Conservation (phyloP, 2,113 vertebrate species). For the Boulengeromyrus knoepffleri region DNA sequence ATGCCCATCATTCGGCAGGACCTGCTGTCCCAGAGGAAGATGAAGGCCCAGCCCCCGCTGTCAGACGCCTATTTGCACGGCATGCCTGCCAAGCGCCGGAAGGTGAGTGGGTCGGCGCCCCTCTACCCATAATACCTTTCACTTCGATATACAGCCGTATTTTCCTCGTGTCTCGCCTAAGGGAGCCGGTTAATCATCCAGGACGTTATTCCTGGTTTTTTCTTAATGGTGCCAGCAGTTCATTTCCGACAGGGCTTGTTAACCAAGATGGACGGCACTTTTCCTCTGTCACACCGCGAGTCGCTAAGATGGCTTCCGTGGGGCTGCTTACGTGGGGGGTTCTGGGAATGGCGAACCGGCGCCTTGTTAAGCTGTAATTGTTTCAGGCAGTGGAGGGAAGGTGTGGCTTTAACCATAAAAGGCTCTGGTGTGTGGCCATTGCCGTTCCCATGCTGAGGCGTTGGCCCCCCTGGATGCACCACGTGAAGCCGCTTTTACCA, state of each 20-base stretch:
- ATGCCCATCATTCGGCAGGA: constrained; percentile 86
- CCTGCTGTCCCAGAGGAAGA: constrained; percentile 81
- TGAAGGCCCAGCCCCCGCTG: constrained; percentile 81
- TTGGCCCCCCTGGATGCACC: neutral
- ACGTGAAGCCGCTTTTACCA: neutral
- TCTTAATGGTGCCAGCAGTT: neutral
- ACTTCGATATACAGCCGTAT: neutral
- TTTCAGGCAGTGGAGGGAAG: neutral
- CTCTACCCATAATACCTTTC: neutral
- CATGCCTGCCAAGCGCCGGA: constrained; percentile 87
- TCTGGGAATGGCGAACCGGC: neutral
- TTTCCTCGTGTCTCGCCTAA: neutral
- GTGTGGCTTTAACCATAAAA: neutral
- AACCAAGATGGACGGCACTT: neutral
- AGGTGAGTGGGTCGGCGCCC: constrained; percentile 53
- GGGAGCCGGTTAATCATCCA: neutral
- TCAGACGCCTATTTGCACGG: constrained; percentile 85
- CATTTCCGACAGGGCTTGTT: neutral
- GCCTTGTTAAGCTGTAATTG: neutral
- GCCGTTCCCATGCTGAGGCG: neutral
- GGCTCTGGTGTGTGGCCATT: neutral
- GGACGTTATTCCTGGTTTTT: neutral
- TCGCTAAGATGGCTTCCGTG: neutral
- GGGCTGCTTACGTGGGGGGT: neutral
- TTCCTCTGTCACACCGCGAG: neutral